Evolutionary conservation across 2,888 invertebrate species (phyloP).

Genomic region (Aphodius sticticus): DNA sequence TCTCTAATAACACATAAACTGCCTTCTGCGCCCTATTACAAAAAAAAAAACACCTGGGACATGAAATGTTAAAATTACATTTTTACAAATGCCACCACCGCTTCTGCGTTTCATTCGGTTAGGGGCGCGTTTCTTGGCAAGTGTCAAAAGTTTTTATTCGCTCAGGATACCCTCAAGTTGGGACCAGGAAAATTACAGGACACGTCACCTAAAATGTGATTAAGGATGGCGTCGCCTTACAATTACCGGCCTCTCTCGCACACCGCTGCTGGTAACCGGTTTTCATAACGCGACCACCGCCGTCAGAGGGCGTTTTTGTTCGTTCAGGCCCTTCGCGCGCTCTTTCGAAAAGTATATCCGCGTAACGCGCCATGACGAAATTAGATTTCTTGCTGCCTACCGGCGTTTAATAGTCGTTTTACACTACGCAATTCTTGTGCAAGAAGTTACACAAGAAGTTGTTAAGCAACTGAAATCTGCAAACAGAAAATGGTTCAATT

Average conservation of each 20-base stretch:
- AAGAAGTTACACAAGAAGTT: too few relatives aligned
- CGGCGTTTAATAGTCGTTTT: background rate
- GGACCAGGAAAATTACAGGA: constrained; percentile 18
- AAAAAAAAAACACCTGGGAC: background rate
- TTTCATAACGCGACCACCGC: background rate
- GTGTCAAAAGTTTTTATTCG: constrained; percentile 7
- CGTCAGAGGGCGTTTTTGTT: background rate
- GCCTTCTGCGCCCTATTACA: background rate
- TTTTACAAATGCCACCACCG: background rate
- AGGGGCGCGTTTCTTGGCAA: background rate
- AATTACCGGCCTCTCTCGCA: background rate
- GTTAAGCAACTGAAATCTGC: too few relatives aligned
- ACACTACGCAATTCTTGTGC: too few relatives aligned
- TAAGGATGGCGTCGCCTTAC: background rate
- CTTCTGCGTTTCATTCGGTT: background rate
- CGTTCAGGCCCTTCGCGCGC: background rate
- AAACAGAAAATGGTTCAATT: too few relatives aligned
- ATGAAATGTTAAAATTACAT: background rate
- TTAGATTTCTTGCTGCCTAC: constrained; percentile 21
- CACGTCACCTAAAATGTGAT: constrained; percentile 14
- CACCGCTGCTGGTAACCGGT: background rate
- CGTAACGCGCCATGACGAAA: background rate
- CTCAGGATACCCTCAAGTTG: background rate
- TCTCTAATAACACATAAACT: background rate
- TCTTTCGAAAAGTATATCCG: constrained; percentile 13